These are phyloP conservation scores for Bettongia penicillata DNA, from an alignment of 2,113 vertebrate genomes.

Conservation along the genomic window DNA sequence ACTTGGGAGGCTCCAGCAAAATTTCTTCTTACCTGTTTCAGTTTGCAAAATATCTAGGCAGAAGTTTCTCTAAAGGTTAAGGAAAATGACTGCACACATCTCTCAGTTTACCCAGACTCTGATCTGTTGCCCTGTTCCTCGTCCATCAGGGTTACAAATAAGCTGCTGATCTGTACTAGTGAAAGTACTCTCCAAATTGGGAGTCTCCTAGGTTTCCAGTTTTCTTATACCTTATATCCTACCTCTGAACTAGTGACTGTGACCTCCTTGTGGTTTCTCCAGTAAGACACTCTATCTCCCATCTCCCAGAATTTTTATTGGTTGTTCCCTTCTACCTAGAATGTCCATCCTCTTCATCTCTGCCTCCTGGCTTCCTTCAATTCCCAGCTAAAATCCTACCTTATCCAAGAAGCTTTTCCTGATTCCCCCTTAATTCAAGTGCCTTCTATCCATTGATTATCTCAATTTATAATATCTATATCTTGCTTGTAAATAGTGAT, in stretches of 20 bases:
- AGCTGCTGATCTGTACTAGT: neutral
- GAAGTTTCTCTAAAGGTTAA: neutral
- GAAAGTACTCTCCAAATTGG: neutral
- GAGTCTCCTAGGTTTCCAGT: neutral
- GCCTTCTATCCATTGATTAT: neutral
- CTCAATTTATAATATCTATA: neutral
- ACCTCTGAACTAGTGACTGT: neutral
- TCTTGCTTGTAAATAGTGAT: neutral
- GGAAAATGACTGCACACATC: neutral
- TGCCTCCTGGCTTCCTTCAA: neutral
- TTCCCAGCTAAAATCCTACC: neutral
- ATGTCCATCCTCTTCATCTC: neutral
- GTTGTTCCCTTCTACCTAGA: neutral
- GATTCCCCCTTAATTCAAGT: neutral
- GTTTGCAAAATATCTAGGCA: neutral
- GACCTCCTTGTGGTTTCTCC: neutral
- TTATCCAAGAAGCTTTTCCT: neutral
- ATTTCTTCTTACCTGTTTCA: neutral
- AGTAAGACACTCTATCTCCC: neutral
- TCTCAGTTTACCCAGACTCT: neutral
- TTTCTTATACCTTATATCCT: neutral
- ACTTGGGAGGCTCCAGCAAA: neutral
- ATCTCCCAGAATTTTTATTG: neutral
- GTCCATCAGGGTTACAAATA: neutral
- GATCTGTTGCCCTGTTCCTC: neutral